phyloP scores from a whole-genome alignment of 2,888 invertebrate genomes.

The Resseliella maxima region DNA sequence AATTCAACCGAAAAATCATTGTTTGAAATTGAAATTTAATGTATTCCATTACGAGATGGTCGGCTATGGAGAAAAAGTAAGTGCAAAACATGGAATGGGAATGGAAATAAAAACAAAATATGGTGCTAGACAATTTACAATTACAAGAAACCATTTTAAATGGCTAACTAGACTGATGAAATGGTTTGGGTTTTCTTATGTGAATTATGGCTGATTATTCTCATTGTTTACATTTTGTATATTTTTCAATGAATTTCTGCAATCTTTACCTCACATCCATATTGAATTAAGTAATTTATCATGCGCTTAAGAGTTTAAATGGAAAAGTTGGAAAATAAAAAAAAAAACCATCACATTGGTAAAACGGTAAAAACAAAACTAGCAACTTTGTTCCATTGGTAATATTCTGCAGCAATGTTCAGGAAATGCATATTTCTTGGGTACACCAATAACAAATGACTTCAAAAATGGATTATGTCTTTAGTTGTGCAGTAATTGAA shows the following conservation, averaged over 20 bases:
- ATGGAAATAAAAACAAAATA: too few relatives aligned
- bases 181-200: not conserved
- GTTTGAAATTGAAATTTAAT: constrained; percentile 36
- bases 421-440: not conserved
- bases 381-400: not conserved
- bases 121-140: not conserved
- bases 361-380: not conserved
- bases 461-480: constrained; percentile 25
- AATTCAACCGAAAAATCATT: constrained; percentile 28
- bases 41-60: constrained; percentile 11
- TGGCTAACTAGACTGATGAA: not conserved
- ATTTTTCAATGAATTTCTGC: not conserved
- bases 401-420: not conserved
- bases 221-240: not conserved
- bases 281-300: constrained; percentile 20
- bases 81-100: too few relatives aligned
- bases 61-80: too few relatives aligned
- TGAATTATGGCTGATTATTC: not conserved
- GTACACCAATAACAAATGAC: constrained; percentile 12
- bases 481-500: not conserved
- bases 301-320: not conserved
- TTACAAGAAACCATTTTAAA: too few relatives aligned
- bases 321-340: not conserved
- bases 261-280: not conserved
- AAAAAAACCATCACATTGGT: not conserved